Conservation (phyloP, 1,140 invertebrate genomes). For the Euwallacea fornicatus region DNA sequence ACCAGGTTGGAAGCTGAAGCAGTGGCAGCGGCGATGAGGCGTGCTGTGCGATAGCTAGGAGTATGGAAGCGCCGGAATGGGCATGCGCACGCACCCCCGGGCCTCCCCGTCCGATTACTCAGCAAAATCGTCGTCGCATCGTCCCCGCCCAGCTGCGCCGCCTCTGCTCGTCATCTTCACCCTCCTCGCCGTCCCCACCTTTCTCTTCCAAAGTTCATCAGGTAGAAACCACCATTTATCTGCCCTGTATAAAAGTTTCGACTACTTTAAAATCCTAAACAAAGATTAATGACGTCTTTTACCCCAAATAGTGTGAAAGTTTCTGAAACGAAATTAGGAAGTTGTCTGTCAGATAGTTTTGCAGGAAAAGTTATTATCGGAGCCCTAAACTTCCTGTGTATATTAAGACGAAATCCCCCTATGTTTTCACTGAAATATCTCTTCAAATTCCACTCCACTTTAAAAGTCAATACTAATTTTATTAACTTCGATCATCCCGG, state of each 20-base stretch:
- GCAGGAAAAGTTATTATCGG: background rate
- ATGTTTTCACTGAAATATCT: no score
- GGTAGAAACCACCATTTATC: slow-evolving; percentile 30
- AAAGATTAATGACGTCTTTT: slow-evolving; percentile 20
- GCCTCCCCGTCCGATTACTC: slow-evolving; percentile 47
- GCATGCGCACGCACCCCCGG: slow-evolving; percentile 72
- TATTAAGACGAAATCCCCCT: no score
- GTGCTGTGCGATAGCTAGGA: slow-evolving; percentile 67
- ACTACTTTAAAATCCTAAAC: slow-evolving; percentile 16
- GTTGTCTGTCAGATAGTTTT: slow-evolving; percentile 3
- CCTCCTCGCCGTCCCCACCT: slow-evolving; percentile 5
- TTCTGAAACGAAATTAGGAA: slow-evolving; percentile 14
- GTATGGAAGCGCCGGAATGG: slow-evolving; percentile 81
- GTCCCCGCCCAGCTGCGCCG: slow-evolving; percentile 2
- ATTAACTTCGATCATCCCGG: slow-evolving; percentile 26
- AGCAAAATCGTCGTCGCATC: slow-evolving; percentile 6
- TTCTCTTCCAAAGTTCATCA: slow-evolving; percentile 37
- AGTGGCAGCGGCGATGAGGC: slow-evolving; percentile 32
- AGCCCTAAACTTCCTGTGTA: no score
- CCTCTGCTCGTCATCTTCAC: slow-evolving; percentile 3
- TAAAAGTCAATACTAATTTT: slow-evolving; percentile 25
- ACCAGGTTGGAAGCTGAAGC: background rate
- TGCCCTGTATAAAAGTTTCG: background rate
- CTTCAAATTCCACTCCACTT: no score
- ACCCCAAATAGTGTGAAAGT: slow-evolving; percentile 4